Evolutionary conservation across 2,797 vertebrate genomes (phyloP), one percentile per base, ranked within the genome.

Genomic region (Siniperca scherzeri): DNA sequence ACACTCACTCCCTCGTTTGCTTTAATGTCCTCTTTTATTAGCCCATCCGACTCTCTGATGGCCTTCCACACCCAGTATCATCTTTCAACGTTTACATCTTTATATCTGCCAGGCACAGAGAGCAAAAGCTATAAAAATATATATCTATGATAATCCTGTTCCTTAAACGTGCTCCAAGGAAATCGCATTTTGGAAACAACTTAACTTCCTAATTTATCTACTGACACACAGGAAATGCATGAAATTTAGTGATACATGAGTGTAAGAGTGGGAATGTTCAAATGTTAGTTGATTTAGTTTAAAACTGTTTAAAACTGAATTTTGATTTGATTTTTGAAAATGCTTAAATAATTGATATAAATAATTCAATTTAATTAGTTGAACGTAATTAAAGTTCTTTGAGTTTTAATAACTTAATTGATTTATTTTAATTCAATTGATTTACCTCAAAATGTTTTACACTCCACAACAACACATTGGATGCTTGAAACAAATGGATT

Each of bases 11-110:
- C 30, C 57, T 74, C 19, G 1, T 84, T 67, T 40, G 38, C 65
- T 73, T 78, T 91, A 80, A 87, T 81, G 76, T 61, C 48, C 44
- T 57, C 10, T 78, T 87, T 83, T 88, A 87, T 84, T 74, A 57
- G 46, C 65, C 42, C 75, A 60, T 16, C 84, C 2, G 65, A 57
- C 78, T 75, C 52, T 42, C 36, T 70, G 70, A 82, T 50, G 11
- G 62, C 82, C 48, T 12, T 77, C 61, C 74, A 62, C 59, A 40
- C 30, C 46, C 61, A 1, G 66, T 40, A 25, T 82, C 74, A 67
- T 73, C 70, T 74, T 78, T 80, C 81, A 84, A 44, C 76, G 61
- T 70, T 75, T 56, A 70, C 14, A 21, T 80, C 70, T 55, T 62
- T 53, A 16, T 12, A 52, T 75, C 55, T 50, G 22, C 50, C 44